A percentile compares a stretch with the other conserved stretches of the same genome.
These are phyloP conservation scores for Rhinopithecus roxellana DNA, from an alignment of 2,113 vertebrate species.

Conservation along the genomic window DNA sequence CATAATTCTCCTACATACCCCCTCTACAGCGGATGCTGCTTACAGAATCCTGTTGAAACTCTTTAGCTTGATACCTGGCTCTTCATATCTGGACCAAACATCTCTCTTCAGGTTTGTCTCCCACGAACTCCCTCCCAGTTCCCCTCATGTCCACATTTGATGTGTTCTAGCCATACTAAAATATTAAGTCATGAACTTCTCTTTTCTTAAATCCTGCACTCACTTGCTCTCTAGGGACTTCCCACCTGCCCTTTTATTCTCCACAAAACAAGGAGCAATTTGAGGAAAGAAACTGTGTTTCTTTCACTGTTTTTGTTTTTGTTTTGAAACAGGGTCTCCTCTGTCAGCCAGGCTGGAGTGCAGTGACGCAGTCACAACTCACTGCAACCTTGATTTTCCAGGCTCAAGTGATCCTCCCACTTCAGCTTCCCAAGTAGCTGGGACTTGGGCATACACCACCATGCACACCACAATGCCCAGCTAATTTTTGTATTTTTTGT, in stretches of 20 bases:
- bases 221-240: neutral
- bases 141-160: neutral
- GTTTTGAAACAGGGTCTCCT: no score
- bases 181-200: neutral
- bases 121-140: neutral
- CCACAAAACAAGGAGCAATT: neutral
- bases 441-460: no score
- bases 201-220: neutral
- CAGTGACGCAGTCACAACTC: no score
- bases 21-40: neutral
- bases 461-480: no score
- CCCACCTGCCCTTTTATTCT: neutral
- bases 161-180: neutral
- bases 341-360: no score
- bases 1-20: neutral
- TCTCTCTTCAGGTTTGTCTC: neutral
- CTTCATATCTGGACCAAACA: neutral
- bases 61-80: neutral
- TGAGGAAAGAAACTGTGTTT: neutral
- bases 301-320: neutral
- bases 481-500: no score
- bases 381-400: no score
- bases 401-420: no score
- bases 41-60: neutral
- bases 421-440: no score